phyloP scores from a whole-genome alignment of 2,113 vertebrate genomes.

The Stegostoma tigrinum region DNA sequence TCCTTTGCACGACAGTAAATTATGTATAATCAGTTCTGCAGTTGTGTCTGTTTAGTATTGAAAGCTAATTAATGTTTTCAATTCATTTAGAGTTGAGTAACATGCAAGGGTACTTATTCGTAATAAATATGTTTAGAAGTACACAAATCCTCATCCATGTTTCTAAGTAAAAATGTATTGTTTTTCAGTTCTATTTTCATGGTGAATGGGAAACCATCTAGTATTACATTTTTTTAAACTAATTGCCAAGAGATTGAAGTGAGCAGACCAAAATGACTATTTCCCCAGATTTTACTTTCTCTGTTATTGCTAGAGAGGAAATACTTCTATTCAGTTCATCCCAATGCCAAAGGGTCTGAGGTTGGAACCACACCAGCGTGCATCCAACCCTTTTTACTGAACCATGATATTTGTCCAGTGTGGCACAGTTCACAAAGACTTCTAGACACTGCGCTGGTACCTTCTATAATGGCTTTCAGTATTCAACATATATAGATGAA shows the following conservation, averaged over 20 bases:
- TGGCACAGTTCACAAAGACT: background rate
- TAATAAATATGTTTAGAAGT: background rate
- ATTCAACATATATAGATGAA: background rate
- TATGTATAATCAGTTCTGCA: background rate
- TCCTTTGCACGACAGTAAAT: background rate
- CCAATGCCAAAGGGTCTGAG: background rate
- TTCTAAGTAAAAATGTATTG: background rate
- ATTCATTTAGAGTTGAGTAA: background rate
- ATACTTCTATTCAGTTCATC: background rate
- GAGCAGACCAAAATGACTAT: background rate
- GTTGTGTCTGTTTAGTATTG: background rate
- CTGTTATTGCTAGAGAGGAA: background rate
- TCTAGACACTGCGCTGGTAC: background rate
- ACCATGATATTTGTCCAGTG: background rate
- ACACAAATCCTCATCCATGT: background rate
- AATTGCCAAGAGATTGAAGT: background rate
- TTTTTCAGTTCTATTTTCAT: background rate
- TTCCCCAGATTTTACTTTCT: too few relatives aligned
- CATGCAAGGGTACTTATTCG: background rate
- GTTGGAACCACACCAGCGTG: background rate
- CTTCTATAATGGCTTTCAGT: constrained; percentile 4
- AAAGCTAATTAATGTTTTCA: constrained; percentile 1
- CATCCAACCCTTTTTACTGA: background rate
- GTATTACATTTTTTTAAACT: background rate
- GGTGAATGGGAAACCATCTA: background rate